Conservation (phyloP, 2,113 vertebrate genomes). For the Pangasianodon gigas region DNA sequence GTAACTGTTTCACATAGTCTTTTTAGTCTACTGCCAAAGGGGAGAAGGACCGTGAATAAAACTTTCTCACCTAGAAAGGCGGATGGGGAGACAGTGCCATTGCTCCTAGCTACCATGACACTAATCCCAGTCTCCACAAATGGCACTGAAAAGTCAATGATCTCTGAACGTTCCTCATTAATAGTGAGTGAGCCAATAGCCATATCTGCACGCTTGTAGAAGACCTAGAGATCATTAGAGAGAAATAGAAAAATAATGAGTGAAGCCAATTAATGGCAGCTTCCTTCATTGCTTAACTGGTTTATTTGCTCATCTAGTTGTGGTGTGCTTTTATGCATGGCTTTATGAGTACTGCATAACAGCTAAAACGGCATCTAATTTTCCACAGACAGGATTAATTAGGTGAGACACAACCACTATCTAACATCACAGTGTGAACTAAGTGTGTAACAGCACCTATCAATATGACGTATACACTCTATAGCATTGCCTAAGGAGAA, state of each 20-base stretch:
- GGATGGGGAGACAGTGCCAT: conserved; percentile 93
- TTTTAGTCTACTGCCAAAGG: background rate
- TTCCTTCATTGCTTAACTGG: background rate
- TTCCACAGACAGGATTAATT: background rate
- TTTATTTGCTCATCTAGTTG: conserved; percentile 9
- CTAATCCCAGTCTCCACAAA: conserved; percentile 99
- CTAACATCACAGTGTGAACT: conserved; percentile 9
- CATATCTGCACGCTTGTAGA: conserved; percentile 95
- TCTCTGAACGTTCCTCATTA: conserved; percentile 95
- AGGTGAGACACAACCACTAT: background rate
- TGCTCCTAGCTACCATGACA: conserved; percentile 98
- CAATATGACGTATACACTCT: background rate
- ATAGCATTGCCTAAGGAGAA: conserved; percentile 2
- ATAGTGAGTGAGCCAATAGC: conserved; percentile 98
- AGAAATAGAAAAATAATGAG: conserved; percentile 1
- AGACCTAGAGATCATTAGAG: conserved; percentile 75
- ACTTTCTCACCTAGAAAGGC: conserved; percentile 88
- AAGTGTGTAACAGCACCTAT: conserved; percentile 4
- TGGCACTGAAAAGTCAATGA: conserved; percentile 96
- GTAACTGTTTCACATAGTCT: background rate
- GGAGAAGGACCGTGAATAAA: conserved; percentile 9
- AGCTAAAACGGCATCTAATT: background rate
- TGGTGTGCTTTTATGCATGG: background rate
- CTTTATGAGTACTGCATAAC: background rate
- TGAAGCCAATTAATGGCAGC: background rate